Conservation (phyloP, 2,888 invertebrate species). For the Volucella bombylans region DNA sequence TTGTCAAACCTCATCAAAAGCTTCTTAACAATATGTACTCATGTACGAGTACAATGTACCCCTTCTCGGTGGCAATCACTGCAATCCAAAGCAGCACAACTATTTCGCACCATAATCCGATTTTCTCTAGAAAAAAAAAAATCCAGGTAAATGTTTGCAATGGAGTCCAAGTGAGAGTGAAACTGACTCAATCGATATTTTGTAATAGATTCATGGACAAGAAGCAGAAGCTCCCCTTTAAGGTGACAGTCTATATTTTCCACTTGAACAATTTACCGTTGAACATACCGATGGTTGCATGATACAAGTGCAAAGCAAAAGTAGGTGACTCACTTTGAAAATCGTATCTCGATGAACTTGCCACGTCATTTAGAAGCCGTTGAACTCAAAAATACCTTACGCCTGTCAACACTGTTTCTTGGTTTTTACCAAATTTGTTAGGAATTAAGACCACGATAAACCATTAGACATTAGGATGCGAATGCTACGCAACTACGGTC, state of each 20-base stretch:
- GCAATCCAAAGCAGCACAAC: conserved; percentile 9
- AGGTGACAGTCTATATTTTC: conserved; percentile 42
- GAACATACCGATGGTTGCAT: too few relatives aligned
- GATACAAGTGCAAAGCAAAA: conserved; percentile 24
- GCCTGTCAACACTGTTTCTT: conserved; percentile 49
- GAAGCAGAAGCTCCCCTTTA: conserved; percentile 49
- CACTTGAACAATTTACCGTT: conserved; percentile 12
- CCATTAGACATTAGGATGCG: conserved; percentile 55
- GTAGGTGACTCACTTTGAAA: conserved; percentile 64
- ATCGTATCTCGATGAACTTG: conserved; percentile 40
- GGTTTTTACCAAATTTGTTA: conserved; percentile 60
- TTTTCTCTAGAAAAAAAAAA: conserved; percentile 41
- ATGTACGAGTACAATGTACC: too few relatives aligned
- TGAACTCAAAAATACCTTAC: conserved; percentile 31
- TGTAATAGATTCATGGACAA: conserved; percentile 71
- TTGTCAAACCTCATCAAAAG: conserved; percentile 6
- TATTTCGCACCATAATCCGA: conserved; percentile 42
- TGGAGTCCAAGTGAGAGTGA: conserved; percentile 65
- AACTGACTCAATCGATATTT: conserved; percentile 64
- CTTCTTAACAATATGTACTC: background rate
- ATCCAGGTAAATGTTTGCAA: conserved; percentile 62
- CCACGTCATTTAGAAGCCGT: background rate
- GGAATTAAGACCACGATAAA: conserved; percentile 63
- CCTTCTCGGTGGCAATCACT: background rate
- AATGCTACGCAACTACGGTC: conserved; percentile 43